Base-by-base conservation (phyloP, 2,888 invertebrate species). In the Tetanocera ferruginea region DNA sequence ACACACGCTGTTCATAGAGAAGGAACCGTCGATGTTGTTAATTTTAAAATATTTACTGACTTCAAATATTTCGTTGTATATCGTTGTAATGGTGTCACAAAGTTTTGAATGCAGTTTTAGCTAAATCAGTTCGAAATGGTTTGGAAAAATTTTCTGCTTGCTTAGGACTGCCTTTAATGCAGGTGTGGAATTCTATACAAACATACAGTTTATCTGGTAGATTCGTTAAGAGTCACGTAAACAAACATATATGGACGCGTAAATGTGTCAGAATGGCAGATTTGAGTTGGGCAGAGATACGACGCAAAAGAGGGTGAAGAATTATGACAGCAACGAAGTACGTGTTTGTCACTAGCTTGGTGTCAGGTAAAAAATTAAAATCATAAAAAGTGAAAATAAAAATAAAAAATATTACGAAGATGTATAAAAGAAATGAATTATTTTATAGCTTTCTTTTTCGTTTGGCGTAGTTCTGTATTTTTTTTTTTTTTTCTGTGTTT, bases 221-320 rank as follows among this genome's bases (percentile, higher is more conserved):
- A 37, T 52, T 37, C 51, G 31, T 51, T 52, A 67, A 28, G 74
- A 75, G 70, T 75, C 75, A 78, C 78, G 78, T 78, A 75, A 52
- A 23, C 51, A 69, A 51, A 51, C 69, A 51, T 49, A 51, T 69
- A 69, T 69, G 69, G 51, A 31, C 69, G 69, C 69, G 23, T 31
- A 64, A n/a, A 64, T 64, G 34, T 51, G 25, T 25, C 51, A 19
- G 69, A 51, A 25, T n/a, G 49, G 51, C 49, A 14, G 8, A 34
- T 49, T 51, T 14, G n/a, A 14, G 69, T 23, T 17, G 25, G 51
- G 19, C 6, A 6, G 51, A 49, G 6, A 51, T 17, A 17, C 14
- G 25, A 6, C 2, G 11, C 64, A 23, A 60, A 28, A 8, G 43
- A 43, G 43, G 28, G 28, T 28, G 34, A 25, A 9, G 60, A 34